Evolutionary conservation across 2,888 invertebrate species (phyloP), one percentile per base, ranked within the genome.

Genomic region (Pseudoips prasinana): DNA sequence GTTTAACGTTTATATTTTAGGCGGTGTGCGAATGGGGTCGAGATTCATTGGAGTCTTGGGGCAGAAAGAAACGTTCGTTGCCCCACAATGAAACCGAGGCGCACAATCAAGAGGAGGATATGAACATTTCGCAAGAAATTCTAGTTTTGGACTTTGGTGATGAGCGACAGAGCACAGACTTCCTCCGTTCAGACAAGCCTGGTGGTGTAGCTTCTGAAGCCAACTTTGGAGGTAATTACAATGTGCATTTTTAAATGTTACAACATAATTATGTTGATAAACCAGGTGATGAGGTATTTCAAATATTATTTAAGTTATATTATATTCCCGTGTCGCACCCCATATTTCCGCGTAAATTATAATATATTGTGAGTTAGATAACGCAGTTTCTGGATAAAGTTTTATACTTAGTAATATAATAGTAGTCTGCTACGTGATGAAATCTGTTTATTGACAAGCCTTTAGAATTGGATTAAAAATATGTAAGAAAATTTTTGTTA

Each of bases 61-160:
- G 97, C 73, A 95, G 96, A 78, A 94, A 94, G 86, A 94, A 92
- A 81, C 95, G 96, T 91, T 94, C 94, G 53, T 50, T 90, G 69
- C 70, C 79, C 3, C 70, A 63, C 46, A 81, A 87, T 61, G 94
- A 93, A 62, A 92, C 92, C 57, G 91, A 92, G 39, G 90, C 90
- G 18, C 91, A 92, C 44, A 89, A 87, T 34, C 92, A 92, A 45
- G 92, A 93, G 35, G 95, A 95, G 57, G 95, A 95, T 64, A 97
- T 97, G 96, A 97, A 96, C 50, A 92, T 98, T 44, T 97, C 97
- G 24, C 97, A 97, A 79, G 97, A 98, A 84, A 97, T 98, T 67
- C 90, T 97, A 10, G 97, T 97, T 1, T 87, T 97, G 52, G 97
- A 98, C 90, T 96, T 96, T 63, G 97, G 96, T 29, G 97, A 97